Base-by-base conservation (phyloP, 1,140 invertebrate genomes). In the Popillia japonica region DNA sequence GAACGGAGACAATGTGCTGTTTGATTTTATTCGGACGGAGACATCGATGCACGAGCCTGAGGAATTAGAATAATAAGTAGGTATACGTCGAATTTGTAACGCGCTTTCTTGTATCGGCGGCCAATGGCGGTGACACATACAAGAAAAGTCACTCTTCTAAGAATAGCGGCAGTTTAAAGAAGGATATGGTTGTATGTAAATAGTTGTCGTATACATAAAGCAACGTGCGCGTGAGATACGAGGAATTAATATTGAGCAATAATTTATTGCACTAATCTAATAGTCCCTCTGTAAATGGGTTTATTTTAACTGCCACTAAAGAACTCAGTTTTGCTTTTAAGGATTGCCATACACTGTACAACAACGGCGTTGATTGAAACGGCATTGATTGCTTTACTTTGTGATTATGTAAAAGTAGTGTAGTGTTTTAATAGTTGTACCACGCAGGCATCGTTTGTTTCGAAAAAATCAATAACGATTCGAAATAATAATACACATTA, bases 311-410 rank as follows among this genome's bases (percentile, higher is more conserved):
- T 7, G 14, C n/a, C 61, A 22, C 20, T 7, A 3, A 68, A 27
- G 61, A 68, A 68, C 61, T 68, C 20, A 68, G 23, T 34, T 68
- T 68, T 68, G 61, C 61, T 68, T 68, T 68, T 68, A 68, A 68
- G 23, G 20, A 68, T 68, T 68, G 48, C 6, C 17, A 17, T 55
- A 55, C 44, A 1, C 6, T 14, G 6, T 17, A 6, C 17, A 6
- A n/a, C 17, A 17, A 17, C 14, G 17, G 48, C 14, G 48, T 55
- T 55, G 48, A 55, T 17, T 3, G 48, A 55, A 55, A 17, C 14
- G 1, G 14, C 17, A 2, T 14, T 55, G 48, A 17, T n/a, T 55
- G 17, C 17, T 55, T 34, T 34, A 34, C 27, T 34, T 34, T 34
- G 27, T 34, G 27, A 34, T 34, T 34, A 34, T 34, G 27, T 34